Evolutionary conservation across 2,888 invertebrate genomes (phyloP).

Genomic region (Sinelater perroti): DNA sequence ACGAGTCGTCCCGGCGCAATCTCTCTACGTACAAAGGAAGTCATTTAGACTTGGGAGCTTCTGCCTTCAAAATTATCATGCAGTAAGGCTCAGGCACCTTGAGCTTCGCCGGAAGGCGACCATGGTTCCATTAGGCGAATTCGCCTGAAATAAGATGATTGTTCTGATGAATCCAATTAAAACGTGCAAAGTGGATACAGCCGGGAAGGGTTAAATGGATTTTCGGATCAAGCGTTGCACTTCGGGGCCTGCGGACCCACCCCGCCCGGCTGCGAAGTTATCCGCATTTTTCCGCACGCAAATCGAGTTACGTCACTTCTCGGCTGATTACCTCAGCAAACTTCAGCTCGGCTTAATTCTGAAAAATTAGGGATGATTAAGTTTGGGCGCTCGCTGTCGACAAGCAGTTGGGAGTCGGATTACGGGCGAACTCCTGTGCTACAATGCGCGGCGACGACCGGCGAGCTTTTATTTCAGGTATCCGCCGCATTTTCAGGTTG

Average conservation of each 20-base stretch:
- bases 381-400: too few species aligned
- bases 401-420: too few species aligned
- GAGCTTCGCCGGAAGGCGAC: too few species aligned
- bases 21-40: neutral
- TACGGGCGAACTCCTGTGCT: too few species aligned
- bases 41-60: too few species aligned
- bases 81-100: too few species aligned
- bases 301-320: slow-evolving; percentile 6
- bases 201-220: slow-evolving; percentile 1
- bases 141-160: slow-evolving; percentile 12
- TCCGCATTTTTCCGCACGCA: neutral
- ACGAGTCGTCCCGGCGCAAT: neutral
- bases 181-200: slow-evolving; percentile 6
- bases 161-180: slow-evolving; percentile 16
- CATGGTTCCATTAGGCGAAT: slow-evolving; percentile 2
- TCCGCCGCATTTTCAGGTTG: too few species aligned
- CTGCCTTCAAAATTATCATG: too few species aligned
- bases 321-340: neutral
- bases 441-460: too few species aligned
- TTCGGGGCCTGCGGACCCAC: neutral
- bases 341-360: neutral
- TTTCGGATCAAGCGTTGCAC: slow-evolving; percentile 1
- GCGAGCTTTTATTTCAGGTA: too few species aligned
- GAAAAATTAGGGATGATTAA: slow-evolving; percentile 6
- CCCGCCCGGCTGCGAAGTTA: neutral